phyloP scores from a whole-genome alignment of 1,140 invertebrate genomes.

The Vollenhovia emeryi region DNA sequence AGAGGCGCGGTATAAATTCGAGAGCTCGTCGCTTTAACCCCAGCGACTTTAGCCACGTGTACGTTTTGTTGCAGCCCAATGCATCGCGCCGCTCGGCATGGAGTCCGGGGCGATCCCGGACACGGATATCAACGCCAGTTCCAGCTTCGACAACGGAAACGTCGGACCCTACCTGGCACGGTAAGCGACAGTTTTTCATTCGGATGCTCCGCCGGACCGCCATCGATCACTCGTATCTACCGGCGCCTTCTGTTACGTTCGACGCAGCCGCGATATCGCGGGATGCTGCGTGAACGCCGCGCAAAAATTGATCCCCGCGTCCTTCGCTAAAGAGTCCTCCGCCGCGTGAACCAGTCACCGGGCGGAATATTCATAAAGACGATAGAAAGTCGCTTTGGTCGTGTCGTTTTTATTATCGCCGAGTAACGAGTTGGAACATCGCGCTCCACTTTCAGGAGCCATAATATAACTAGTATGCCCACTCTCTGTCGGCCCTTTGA shows the following conservation, averaged over 20 bases:
- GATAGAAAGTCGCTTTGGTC: not conserved
- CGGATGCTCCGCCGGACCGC: conserved; percentile 29
- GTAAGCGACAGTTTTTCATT: conserved; percentile 83
- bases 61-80: conserved; percentile 87
- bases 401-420: not conserved
- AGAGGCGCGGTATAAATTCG: conserved; percentile 74
- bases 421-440: not conserved
- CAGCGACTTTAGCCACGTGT: conserved; percentile 43
- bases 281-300: not conserved
- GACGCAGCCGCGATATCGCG: conserved; percentile 7
- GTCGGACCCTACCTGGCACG: conserved; percentile 90
- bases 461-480: no score
- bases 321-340: not conserved
- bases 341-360: not conserved
- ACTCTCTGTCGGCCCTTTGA: no score
- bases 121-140: conserved; percentile 90
- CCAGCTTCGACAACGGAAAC: conserved; percentile 90
- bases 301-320: conserved; percentile 27
- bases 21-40: conserved; percentile 69
- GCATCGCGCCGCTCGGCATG: conserved; percentile 90
- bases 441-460: not conserved
- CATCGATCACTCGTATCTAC: conserved; percentile 68
- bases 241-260: conserved; percentile 63
- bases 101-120: conserved; percentile 90
- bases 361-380: conserved; percentile 8